Conservation (phyloP, 2,113 vertebrate genomes). For the Meleagris gallopavo region DNA sequence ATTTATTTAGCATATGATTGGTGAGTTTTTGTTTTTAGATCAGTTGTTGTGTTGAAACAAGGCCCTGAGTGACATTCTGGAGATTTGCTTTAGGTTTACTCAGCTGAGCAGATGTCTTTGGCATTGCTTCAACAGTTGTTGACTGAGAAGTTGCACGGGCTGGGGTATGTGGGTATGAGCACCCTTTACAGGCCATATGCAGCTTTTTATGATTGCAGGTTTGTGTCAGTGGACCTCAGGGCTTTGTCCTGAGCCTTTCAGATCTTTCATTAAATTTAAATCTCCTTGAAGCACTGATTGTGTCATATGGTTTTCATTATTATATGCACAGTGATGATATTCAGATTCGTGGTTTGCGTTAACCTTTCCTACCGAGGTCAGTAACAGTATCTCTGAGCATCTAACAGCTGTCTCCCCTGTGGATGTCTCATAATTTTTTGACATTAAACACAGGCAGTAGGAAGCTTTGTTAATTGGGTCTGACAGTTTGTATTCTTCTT, state of each 20-base stretch:
- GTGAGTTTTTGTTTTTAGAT: background rate
- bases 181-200: background rate
- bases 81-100: slow-evolving; percentile 14
- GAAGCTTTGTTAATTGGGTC: slow-evolving; percentile 47
- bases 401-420: slow-evolving; percentile 62
- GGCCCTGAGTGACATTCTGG: background rate
- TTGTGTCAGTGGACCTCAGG: background rate
- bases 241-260: slow-evolving; percentile 9
- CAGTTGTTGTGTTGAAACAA: background rate
- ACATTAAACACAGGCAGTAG: slow-evolving; percentile 59
- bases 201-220: background rate
- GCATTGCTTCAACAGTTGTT: background rate
- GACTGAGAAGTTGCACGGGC: background rate
- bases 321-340: slow-evolving; percentile 35
- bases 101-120: slow-evolving; percentile 19
- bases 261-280: slow-evolving; percentile 61
- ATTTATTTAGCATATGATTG: background rate
- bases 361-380: slow-evolving; percentile 72
- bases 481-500: slow-evolving; percentile 34
- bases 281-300: slow-evolving; percentile 62
- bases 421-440: slow-evolving; percentile 61
- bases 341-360: slow-evolving; percentile 59
- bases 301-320: slow-evolving; percentile 72
- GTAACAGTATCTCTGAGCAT: slow-evolving; percentile 66
- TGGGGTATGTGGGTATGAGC: background rate